These are phyloP conservation scores for Labeo calbasu DNA, from an alignment of 2,797 vertebrate genomes.

Conservation along the genomic window DNA sequence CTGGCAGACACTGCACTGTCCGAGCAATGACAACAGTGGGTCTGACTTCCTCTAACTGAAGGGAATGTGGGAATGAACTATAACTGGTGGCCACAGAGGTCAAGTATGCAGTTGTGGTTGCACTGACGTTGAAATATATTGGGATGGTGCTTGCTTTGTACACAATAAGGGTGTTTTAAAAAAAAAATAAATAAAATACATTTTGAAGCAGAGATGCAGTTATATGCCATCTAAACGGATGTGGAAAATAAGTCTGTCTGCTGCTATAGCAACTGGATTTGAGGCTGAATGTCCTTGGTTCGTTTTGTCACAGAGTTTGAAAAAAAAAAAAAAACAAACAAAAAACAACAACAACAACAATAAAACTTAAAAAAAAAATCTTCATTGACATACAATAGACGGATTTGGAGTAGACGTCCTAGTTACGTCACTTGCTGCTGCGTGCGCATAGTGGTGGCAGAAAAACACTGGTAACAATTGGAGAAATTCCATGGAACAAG, in stretches of 20 bases:
- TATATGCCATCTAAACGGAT: neutral
- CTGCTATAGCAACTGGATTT: constrained; percentile 13
- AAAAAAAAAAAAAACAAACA: constrained; percentile 42
- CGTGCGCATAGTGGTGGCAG: too few relatives aligned
- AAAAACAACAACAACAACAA: too few relatives aligned
- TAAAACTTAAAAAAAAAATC: constrained; percentile 35
- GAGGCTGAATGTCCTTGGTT: constrained; percentile 22
- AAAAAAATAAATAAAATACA: neutral
- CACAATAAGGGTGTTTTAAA: neutral
- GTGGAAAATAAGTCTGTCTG: constrained; percentile 23
- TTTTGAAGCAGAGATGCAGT: neutral
- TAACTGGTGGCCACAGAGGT: neutral
- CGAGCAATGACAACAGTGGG: neutral
- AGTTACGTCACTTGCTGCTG: too few relatives aligned
- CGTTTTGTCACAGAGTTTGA: constrained; percentile 7
- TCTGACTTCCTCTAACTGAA: neutral
- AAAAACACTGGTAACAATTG: too few relatives aligned
- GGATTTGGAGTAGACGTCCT: too few relatives aligned
- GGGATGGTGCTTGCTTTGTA: neutral
- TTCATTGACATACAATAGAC: neutral
- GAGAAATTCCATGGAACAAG: too few relatives aligned
- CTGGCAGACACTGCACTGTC: neutral
- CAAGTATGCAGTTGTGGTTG: constrained; percentile 17
- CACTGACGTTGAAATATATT: neutral
- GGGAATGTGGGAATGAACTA: neutral